Percentiles rank a stretch among this genome's conserved stretches.
Conservation (phyloP, 2,888 invertebrate genomes). For the Ophion ellenae region DNA sequence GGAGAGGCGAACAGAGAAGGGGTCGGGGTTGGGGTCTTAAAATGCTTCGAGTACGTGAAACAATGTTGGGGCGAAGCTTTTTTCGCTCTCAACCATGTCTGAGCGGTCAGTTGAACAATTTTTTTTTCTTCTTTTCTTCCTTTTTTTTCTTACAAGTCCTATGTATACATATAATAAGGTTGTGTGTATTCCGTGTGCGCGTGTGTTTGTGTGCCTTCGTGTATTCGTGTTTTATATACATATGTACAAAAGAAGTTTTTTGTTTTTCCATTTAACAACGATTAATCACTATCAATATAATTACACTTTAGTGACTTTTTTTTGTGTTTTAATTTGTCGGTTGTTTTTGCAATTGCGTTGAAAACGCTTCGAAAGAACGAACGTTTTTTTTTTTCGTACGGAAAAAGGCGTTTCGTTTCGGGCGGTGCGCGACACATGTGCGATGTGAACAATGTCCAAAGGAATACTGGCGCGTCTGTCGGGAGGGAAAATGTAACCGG, state of each 20-base stretch:
- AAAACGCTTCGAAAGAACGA: constrained; percentile 31
- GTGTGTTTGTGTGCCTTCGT: constrained; percentile 6
- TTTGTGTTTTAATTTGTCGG: constrained; percentile 28
- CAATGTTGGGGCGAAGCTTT: constrained; percentile 53
- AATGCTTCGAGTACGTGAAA: constrained; percentile 61
- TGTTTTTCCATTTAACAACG: constrained; percentile 76
- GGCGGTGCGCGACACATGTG: constrained; percentile 34
- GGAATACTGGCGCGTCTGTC: constrained; percentile 59
- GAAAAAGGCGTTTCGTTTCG: constrained; percentile 46
- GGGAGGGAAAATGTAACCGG: constrained; percentile 70
- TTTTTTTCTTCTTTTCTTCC: constrained; percentile 44
- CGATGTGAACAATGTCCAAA: constrained; percentile 46
- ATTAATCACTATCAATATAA: constrained; percentile 76
- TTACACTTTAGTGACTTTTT: constrained; percentile 67
- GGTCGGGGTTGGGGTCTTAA: constrained; percentile 31
- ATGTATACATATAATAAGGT: constrained; percentile 71
- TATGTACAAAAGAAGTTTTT: constrained; percentile 78
- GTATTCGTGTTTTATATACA: constrained; percentile 75
- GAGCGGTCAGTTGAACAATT: constrained; percentile 71
- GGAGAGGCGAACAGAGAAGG: constrained; percentile 55
- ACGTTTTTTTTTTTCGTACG: constrained; percentile 22
- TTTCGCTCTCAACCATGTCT: constrained; percentile 68
- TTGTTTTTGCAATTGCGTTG: constrained; percentile 10
- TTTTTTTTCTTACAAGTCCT: constrained; percentile 55
- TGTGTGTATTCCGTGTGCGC: neutral